phyloP scores from a whole-genome alignment of 2,797 vertebrate genomes.

The Molossus molossus region DNA sequence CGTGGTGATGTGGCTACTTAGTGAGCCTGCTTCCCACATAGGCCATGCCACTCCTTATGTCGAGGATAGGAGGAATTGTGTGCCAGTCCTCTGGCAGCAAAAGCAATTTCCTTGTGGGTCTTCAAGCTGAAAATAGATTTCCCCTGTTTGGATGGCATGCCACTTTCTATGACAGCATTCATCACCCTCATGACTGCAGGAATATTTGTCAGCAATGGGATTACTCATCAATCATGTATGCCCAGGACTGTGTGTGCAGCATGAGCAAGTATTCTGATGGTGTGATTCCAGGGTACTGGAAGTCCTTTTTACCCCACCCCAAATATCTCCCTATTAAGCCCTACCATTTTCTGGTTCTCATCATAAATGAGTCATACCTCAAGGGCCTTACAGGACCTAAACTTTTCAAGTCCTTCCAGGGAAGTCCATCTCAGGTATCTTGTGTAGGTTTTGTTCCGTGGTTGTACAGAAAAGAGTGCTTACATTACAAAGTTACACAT shows the following conservation, averaged over 20 bases:
- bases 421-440: background rate
- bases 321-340: background rate
- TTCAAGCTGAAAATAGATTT: slow-evolving; percentile 44
- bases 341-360: background rate
- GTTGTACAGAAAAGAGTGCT: background rate
- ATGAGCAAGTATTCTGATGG: background rate
- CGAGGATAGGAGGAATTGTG: background rate
- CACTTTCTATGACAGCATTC: background rate
- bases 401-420: background rate
- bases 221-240: slow-evolving; percentile 1
- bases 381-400: background rate
- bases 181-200: background rate
- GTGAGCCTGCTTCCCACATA: background rate
- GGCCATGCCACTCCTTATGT: background rate
- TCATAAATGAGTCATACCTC: background rate
- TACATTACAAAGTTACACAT: background rate
- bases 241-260: background rate
- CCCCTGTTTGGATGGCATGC: background rate
- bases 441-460: background rate
- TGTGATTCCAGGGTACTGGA: background rate
- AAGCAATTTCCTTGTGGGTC: background rate
- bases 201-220: background rate
- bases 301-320: background rate
- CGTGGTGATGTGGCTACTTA: background rate
- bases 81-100: slow-evolving; percentile 10